Percentiles rank a stretch among this genome's conserved stretches.
These are phyloP conservation scores for Polypterus senegalus DNA, from an alignment of 2,113 vertebrate species.

Conservation along the genomic window DNA sequence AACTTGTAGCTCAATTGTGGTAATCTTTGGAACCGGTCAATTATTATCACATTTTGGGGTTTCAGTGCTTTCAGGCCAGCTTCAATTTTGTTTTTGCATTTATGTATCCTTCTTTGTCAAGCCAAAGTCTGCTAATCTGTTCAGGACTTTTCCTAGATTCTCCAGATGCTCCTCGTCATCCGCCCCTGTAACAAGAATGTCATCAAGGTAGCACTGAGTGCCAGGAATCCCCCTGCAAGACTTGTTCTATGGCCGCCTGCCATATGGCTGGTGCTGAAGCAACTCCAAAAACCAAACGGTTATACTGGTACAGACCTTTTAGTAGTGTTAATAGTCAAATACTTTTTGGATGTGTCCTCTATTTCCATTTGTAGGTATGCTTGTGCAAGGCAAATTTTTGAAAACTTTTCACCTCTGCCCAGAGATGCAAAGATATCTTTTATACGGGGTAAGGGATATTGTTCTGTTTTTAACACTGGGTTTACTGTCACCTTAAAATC, in stretches of 20 bases:
- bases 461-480: slow-evolving; percentile 12
- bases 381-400: slow-evolving; percentile 5
- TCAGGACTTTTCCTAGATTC: not conserved
- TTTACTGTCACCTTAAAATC: slow-evolving; percentile 8
- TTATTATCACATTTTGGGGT: not conserved
- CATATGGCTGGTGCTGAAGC: slow-evolving; percentile 13
- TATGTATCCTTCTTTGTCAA: not conserved
- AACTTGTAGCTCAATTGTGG: too few relatives aligned
- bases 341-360: slow-evolving; percentile 12
- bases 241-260: slow-evolving; percentile 12
- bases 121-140: not conserved
- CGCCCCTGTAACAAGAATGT: not conserved
- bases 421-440: slow-evolving; percentile 14
- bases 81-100: not conserved
- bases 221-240: not conserved
- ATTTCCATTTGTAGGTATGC: slow-evolving; percentile 15
- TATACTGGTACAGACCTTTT: not conserved
- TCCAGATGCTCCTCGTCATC: not conserved
- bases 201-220: not conserved
- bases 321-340: slow-evolving; percentile 15
- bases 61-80: not conserved
- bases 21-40: not conserved
- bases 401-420: slow-evolving; percentile 2
- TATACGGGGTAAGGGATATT: slow-evolving; percentile 12
- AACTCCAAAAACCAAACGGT: slow-evolving; percentile 12